Conservation (phyloP, 2,797 vertebrate species). For the Neoniphon sammara region DNA sequence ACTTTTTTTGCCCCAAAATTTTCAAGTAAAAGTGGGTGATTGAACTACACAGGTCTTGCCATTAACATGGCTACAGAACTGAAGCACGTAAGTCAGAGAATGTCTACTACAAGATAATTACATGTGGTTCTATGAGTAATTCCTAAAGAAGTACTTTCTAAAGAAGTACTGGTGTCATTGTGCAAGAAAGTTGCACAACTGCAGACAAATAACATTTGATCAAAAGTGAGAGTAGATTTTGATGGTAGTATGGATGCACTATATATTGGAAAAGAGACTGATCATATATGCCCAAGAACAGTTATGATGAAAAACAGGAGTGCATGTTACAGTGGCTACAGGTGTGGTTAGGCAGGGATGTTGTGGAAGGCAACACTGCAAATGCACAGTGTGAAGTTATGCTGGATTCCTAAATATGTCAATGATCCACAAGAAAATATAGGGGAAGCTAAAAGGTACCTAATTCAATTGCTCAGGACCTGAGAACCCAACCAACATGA, state of each 20-base stretch:
- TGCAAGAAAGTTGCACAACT: slow-evolving; percentile 1
- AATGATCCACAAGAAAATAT: background rate
- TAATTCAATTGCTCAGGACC: background rate
- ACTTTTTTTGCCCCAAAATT: no score
- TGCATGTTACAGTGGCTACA: background rate
- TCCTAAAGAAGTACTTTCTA: background rate
- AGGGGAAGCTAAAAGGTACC: background rate
- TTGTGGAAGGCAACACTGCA: background rate
- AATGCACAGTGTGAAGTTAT: no score
- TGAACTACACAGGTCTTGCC: no score
- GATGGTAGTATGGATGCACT: slow-evolving; percentile 2
- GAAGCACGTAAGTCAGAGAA: background rate
- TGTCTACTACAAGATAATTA: background rate
- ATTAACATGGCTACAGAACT: background rate
- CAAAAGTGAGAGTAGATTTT: background rate
- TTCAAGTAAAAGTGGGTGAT: no score
- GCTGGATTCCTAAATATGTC: no score
- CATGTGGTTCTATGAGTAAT: background rate
- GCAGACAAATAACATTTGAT: background rate
- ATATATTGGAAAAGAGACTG: background rate
- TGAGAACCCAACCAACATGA: background rate
- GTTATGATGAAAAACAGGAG: background rate
- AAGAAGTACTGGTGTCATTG: background rate
- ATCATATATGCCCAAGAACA: background rate
- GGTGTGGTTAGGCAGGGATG: background rate